Percentiles rank a stretch among this genome's conserved stretches.
phyloP scores from a whole-genome alignment of 2,113 vertebrate species.

The Oreochromis spilurus region DNA sequence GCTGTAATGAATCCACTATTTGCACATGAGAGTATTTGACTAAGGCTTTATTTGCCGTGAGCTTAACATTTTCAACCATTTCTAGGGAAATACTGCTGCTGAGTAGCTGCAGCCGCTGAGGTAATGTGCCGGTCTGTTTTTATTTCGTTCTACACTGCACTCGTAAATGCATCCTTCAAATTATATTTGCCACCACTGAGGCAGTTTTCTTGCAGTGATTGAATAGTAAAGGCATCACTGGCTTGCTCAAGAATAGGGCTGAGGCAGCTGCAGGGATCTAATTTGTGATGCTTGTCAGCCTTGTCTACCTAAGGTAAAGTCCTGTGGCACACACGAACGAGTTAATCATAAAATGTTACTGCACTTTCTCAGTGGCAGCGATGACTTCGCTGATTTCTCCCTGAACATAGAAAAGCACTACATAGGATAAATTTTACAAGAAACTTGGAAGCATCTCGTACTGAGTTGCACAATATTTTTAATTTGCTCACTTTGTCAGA shows the following conservation, averaged over 20 bases:
- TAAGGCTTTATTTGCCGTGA: conserved; percentile 27
- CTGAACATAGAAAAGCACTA: background rate
- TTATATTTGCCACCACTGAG: background rate
- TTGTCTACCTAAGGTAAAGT: background rate
- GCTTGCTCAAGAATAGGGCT: background rate
- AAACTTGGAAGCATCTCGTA: background rate
- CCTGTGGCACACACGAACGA: background rate
- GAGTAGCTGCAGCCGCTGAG: background rate
- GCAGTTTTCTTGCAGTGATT: background rate
- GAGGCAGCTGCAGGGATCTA: background rate
- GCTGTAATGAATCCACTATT: conserved; percentile 54
- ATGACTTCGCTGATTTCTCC: background rate
- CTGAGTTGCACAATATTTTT: background rate
- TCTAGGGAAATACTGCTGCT: conserved; percentile 13
- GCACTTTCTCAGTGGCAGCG: background rate
- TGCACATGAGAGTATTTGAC: conserved; percentile 45
- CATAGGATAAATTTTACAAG: background rate
- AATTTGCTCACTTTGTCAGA: background rate
- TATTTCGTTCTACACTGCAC: background rate
- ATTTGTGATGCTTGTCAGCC: background rate
- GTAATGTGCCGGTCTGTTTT: background rate
- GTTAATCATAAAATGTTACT: conserved; percentile 17
- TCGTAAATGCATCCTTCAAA: background rate
- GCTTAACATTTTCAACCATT: conserved; percentile 46
- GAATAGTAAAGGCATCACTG: background rate